Evolutionary conservation across 2,797 vertebrate genomes (phyloP).

Genomic region (Neosilurus mollespiculum): DNA sequence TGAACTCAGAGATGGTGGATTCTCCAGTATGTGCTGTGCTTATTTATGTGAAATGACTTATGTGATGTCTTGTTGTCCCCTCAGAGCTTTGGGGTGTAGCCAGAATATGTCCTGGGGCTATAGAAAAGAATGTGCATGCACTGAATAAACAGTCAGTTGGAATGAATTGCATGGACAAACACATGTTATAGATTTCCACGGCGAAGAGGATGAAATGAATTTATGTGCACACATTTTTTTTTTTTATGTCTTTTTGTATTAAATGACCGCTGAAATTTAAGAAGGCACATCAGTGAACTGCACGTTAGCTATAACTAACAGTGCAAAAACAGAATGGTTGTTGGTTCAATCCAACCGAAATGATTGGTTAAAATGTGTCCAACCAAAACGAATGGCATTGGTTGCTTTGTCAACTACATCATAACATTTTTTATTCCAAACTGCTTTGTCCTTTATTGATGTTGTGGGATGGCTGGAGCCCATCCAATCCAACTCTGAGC

Average conservation of each 20-base stretch:
- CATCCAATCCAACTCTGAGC: no score
- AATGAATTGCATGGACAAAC: constrained; percentile 1
- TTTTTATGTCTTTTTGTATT: background rate
- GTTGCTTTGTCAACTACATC: no score
- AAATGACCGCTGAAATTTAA: background rate
- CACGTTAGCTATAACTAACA: no score
- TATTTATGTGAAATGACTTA: constrained; percentile 28
- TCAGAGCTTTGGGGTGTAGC: constrained; percentile 24
- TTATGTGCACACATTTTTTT: background rate
- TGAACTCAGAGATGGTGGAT: constrained; percentile 11
- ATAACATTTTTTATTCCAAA: no score
- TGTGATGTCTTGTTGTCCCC: constrained; percentile 33
- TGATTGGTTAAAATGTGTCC: no score
- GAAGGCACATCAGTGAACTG: background rate
- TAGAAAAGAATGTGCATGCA: constrained; percentile 14
- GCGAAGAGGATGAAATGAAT: background rate
- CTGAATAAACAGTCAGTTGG: constrained; percentile 13
- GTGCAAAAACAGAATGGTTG: no score
- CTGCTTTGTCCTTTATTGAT: no score
- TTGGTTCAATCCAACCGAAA: no score
- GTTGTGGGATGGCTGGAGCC: no score
- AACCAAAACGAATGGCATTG: no score
- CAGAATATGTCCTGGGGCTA: constrained; percentile 25
- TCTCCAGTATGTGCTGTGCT: constrained; percentile 25
- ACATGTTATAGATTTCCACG: background rate